Conservation (phyloP, 1,140 invertebrate species). For the Drosophila nebulosa region DNA sequence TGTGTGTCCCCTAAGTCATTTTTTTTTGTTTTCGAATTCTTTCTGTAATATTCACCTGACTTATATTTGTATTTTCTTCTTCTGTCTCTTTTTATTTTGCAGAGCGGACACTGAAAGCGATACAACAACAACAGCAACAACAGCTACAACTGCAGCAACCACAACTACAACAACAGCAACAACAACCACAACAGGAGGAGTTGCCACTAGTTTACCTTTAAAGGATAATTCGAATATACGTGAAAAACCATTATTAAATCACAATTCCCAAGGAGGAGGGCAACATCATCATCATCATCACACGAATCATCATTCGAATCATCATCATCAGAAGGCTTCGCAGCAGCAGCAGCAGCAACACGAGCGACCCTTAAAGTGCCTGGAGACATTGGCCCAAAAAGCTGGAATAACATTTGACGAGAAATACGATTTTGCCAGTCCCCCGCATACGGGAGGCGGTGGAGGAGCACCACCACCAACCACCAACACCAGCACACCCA, state of each 20-base stretch:
- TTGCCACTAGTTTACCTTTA: conserved; percentile 44
- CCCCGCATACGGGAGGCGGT: conserved; percentile 79
- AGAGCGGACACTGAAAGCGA: conserved; percentile 75
- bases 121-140: conserved; percentile 32
- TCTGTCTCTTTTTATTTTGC: background rate
- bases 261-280: conserved; percentile 15
- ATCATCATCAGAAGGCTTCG: conserved; percentile 32
- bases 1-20: background rate
- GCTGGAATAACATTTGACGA: conserved; percentile 86
- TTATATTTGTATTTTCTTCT: background rate
- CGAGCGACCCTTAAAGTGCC: conserved; percentile 84
- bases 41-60: background rate
- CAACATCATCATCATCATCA: conserved; percentile 29
- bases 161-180: conserved; percentile 5
- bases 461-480: conserved; percentile 28
- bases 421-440: conserved; percentile 85
- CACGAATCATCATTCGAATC: conserved; percentile 23
- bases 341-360: conserved; percentile 45
- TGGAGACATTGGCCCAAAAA: conserved; percentile 86
- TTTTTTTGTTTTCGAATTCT: background rate
- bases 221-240: conserved; percentile 79
- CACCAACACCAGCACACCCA: background rate
- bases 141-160: conserved; percentile 11
- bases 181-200: conserved; percentile 13
- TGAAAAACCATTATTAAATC: conserved; percentile 32